Evolutionary conservation across 2,113 vertebrate genomes (phyloP), one percentile per base, ranked within the genome.

Genomic region (Bubo bubo): DNA sequence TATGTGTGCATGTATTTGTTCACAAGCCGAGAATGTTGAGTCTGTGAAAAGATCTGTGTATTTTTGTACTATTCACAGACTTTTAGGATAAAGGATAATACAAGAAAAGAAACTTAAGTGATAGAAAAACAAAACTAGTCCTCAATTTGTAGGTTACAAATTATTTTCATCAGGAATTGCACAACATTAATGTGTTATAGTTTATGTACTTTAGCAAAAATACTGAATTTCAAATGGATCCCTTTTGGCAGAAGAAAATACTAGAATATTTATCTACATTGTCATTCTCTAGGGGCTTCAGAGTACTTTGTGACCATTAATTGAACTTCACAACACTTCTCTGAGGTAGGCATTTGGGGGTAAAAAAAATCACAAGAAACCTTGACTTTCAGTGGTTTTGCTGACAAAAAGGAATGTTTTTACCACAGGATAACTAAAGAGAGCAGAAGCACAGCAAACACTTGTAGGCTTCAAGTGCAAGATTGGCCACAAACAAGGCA

Each of bases 41-140:
- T 89, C 39, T 97, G 39, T 60, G 58, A 53, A 86, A 70, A 83
- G 4, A 77, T 66, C 58, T 7, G 52, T 82, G 45, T 86, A 43
- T 93, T 96, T 95, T 94, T 52, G 35, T 93, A 64, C 39, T 81
- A 50, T 74, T 96, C 79, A 92, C 47, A 84, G 95, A 93, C 79
- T 76, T 93, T 85, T 41, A 93, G 87, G 89, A 92, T 82, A 94
- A 96, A 95, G 55, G 18, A 45, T 58, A 56, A 94, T 86, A 84
- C 3, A 53, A 90, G 47, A 13, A 96, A 93, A 63, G 53, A 64
- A 92, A 81, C 7, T 67, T 50, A 68, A 91, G 52, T 72, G 82
- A 62, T 55, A 76, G 35, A 59, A 88, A 95, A 96, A 94, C 41
- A 91, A 94, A 95, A 80, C 43, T 86, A 26, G 39, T 79, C 56